phyloP scores from a whole-genome alignment of 2,113 vertebrate genomes.

The Nymphicus hollandicus region DNA sequence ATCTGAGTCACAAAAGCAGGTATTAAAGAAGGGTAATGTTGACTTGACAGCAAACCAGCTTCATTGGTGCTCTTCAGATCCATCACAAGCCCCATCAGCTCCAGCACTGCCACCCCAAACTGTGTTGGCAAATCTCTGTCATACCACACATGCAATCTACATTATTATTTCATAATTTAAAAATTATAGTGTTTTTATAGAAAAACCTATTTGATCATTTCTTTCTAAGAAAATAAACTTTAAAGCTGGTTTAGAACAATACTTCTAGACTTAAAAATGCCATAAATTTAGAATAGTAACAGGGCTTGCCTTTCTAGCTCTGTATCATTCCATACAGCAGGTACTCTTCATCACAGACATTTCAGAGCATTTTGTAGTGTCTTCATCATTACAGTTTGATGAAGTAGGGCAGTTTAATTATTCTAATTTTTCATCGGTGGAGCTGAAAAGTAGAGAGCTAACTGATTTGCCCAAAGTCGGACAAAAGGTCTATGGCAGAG shows the following conservation, averaged over 20 bases:
- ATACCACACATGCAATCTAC: fast-evolving
- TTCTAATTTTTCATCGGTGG: background rate
- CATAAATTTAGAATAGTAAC: background rate
- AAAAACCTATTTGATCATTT: background rate
- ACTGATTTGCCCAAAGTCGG: constrained; percentile 5
- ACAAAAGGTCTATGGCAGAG: background rate
- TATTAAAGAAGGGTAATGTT: background rate
- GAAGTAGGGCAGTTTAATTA: background rate
- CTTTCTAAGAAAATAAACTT: background rate
- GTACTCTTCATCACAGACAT: background rate
- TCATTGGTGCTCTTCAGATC: background rate
- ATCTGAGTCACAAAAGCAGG: background rate
- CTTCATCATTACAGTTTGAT: background rate
- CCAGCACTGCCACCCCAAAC: background rate
- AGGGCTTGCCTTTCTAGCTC: background rate
- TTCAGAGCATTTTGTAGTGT: background rate
- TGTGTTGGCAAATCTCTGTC: background rate
- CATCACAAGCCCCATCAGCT: background rate
- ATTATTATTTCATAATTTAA: background rate
- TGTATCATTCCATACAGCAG: background rate
- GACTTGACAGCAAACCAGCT: background rate
- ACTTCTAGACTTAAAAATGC: background rate
- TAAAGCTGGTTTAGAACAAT: background rate
- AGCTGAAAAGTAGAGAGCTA: background rate
- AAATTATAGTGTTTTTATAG: background rate